Conservation (phyloP, 23 tunicate genomes). For the Phallusia fumigata region DNA sequence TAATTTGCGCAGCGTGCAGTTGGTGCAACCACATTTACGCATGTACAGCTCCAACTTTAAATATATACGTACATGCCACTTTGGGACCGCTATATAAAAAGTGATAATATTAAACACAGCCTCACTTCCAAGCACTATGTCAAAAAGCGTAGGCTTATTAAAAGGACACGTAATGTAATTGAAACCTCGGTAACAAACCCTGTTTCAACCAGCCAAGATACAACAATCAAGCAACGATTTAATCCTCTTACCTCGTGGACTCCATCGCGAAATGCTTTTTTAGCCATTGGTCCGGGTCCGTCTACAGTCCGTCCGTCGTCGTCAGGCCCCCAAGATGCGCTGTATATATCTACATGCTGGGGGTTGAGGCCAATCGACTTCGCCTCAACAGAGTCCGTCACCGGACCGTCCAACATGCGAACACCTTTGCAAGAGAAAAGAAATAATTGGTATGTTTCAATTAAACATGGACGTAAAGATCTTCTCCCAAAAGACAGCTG, state of each 20-base stretch:
- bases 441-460: too few species aligned
- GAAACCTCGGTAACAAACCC: too few species aligned
- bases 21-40: too few species aligned
- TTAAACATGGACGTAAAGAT: too few species aligned
- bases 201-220: background rate
- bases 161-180: too few species aligned
- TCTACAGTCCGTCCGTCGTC: conserved; percentile 98
- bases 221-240: background rate
- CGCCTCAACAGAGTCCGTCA: conserved; percentile 93
- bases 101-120: too few species aligned
- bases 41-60: too few species aligned
- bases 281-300: conserved; percentile 91
- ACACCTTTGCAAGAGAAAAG: conserved; percentile 49
- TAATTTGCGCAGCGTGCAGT: too few species aligned
- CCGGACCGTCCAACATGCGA: conserved; percentile 97
- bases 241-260: conserved; percentile 39
- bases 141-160: background rate
- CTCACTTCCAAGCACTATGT: too few species aligned
- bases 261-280: conserved; percentile 62
- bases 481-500: too few species aligned
- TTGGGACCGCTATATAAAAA: too few species aligned
- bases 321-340: conserved; percentile 99
- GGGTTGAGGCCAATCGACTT: conserved; percentile 87
- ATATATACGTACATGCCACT: too few species aligned
- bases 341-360: conserved; percentile 90